phyloP scores from a whole-genome alignment of 2,888 invertebrate species.

The Plagiodera versicolora region DNA sequence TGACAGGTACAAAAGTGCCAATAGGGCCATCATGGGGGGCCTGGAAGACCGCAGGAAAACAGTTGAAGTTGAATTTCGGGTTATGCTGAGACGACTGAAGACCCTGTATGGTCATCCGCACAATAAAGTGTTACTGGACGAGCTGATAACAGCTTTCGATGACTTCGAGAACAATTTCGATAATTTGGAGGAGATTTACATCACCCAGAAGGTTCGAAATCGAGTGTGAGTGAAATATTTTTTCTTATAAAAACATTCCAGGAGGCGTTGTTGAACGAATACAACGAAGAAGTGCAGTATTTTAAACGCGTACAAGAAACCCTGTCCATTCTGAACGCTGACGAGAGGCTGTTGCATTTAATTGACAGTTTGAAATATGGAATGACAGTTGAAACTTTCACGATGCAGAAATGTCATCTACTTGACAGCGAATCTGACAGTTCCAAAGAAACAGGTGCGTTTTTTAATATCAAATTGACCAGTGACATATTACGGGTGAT shows the following conservation, averaged over 20 bases:
- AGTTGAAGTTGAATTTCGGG: conserved; percentile 21
- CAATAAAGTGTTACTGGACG: conserved; percentile 37
- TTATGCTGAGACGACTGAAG: conserved; percentile 41
- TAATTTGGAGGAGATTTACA: conserved; percentile 11
- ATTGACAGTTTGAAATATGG: conserved; percentile 9
- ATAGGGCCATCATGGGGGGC: conserved; percentile 11
- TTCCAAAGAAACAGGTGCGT: not conserved
- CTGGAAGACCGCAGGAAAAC: conserved; percentile 20
- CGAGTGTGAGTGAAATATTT: no score
- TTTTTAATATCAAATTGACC: not conserved
- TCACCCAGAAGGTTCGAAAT: conserved; percentile 19
- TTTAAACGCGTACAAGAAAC: conserved; percentile 4
- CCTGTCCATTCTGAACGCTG: conserved; percentile 12
- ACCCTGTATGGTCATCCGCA: conserved; percentile 45
- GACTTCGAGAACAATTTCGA: conserved; percentile 31
- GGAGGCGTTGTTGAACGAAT: conserved; percentile 9
- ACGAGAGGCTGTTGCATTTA: conserved; percentile 5
- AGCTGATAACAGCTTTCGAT: conserved; percentile 35
- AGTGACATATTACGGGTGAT: no score
- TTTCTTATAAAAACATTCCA: not conserved
- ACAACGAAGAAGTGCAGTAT: conserved; percentile 5
- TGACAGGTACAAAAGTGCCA: conserved; percentile 10
- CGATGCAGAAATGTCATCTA: not conserved
- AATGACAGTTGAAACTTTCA: not conserved
- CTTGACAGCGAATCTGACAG: not conserved